A percentile compares a stretch with the other conserved stretches of the same genome.
Conservation (phyloP, 2,113 vertebrate species). For the Rafetus swinhoei region DNA sequence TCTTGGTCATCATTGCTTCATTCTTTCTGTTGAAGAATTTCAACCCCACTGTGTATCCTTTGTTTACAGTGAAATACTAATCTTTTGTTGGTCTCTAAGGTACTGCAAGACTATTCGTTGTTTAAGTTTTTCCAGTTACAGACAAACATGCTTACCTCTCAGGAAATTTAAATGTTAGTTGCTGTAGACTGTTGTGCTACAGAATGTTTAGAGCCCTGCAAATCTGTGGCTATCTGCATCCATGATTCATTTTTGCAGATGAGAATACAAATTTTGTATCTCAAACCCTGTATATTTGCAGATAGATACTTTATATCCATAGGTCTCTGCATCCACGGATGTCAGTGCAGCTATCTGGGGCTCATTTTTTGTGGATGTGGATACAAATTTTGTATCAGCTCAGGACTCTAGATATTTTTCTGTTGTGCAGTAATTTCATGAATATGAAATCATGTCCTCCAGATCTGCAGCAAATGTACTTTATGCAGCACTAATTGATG, state of each 20-base stretch:
- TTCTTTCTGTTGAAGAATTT: conserved; percentile 99
- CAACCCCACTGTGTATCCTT: conserved; percentile 99
- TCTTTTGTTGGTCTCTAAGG: too few relatives aligned
- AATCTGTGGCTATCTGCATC: too few relatives aligned
- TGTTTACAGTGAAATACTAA: not conserved
- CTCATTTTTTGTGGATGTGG: too few relatives aligned
- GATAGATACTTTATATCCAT: too few relatives aligned
- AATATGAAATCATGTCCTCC: not conserved
- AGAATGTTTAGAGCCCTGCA: not conserved
- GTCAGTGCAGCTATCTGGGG: too few relatives aligned
- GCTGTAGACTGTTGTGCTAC: not conserved
- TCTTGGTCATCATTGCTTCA: conserved; percentile 94
- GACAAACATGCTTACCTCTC: not conserved
- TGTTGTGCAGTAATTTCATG: not conserved
- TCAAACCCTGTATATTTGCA: too few relatives aligned
- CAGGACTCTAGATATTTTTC: not conserved
- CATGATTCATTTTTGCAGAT: too few relatives aligned
- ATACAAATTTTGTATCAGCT: too few relatives aligned
- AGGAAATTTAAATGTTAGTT: not conserved
- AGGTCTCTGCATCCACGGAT: too few relatives aligned
- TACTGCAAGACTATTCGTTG: too few relatives aligned
- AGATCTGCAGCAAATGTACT: not conserved
- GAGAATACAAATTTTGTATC: too few relatives aligned
- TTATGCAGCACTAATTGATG: rapidly evolving
- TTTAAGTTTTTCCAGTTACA: too few relatives aligned